Evolutionary conservation across 2,113 vertebrate species (phyloP).

Genomic region (Oryzias javanicus): DNA sequence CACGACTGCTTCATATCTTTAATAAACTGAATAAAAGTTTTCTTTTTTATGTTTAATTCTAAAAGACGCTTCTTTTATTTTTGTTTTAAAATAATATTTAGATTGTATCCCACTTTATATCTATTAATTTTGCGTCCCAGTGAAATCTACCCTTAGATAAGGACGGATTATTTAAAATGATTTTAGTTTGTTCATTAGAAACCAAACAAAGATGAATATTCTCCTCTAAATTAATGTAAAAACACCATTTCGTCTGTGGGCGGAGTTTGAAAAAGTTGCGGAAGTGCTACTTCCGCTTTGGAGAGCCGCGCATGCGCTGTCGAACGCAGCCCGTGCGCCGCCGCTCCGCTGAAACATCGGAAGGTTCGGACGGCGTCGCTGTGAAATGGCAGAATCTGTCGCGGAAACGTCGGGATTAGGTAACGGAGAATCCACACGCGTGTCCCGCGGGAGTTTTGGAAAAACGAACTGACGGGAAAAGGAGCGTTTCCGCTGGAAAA

Average conservation of each 20-base stretch:
- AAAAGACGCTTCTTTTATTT: background rate
- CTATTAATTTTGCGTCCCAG: background rate
- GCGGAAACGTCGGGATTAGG: slow-evolving; percentile 59
- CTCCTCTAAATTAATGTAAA: too few relatives aligned
- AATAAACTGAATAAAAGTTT: too few relatives aligned
- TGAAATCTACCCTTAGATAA: too few relatives aligned
- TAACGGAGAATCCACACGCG: slow-evolving; percentile 62
- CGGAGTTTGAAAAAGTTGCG: slow-evolving; percentile 50
- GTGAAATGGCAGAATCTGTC: slow-evolving; percentile 77
- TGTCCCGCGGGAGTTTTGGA: slow-evolving; percentile 44
- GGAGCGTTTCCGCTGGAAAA: slow-evolving; percentile 31
- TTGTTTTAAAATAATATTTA: background rate
- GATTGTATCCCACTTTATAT: too few relatives aligned
- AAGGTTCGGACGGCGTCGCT: slow-evolving; percentile 64
- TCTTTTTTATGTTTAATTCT: too few relatives aligned
- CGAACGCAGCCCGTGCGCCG: slow-evolving; percentile 53
- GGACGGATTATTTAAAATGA: too few relatives aligned
- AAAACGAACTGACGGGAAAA: slow-evolving; percentile 64
- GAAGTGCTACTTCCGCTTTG: slow-evolving; percentile 49
- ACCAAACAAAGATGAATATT: too few relatives aligned
- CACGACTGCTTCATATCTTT: too few relatives aligned
- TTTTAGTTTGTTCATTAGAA: too few relatives aligned
- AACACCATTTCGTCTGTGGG: background rate
- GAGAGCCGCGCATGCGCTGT: slow-evolving; percentile 45
- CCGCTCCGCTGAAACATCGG: slow-evolving; percentile 63